phyloP scores from a whole-genome alignment of 2,888 invertebrate genomes.

The Phyto melanocephala region DNA sequence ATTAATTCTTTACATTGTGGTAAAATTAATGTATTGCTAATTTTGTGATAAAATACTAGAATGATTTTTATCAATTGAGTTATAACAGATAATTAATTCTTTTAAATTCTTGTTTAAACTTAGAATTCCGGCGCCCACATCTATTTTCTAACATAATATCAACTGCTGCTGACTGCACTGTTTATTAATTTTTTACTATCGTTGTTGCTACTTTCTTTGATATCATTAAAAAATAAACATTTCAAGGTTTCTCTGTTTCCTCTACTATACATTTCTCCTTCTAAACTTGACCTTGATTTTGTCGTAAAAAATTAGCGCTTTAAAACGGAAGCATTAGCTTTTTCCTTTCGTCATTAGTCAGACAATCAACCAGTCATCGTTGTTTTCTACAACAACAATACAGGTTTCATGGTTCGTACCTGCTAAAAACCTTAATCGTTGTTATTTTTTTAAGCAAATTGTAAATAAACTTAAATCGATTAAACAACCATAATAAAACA shows the following conservation, averaged over 20 bases:
- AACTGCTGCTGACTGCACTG: conserved; percentile 24
- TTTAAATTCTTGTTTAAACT: too few relatives aligned
- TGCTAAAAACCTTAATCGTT: not conserved
- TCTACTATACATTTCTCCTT: not conserved
- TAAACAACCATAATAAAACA: not conserved
- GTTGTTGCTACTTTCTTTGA: not conserved
- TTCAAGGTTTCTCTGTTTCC: conserved; percentile 25
- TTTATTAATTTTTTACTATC: not conserved
- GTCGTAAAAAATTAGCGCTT: conserved; percentile 32
- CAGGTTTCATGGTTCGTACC: too few relatives aligned
- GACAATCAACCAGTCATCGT: not conserved
- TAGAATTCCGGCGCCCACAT: too few relatives aligned
- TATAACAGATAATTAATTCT: too few relatives aligned
- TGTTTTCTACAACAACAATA: conserved; percentile 7
- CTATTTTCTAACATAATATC: conserved; percentile 27
- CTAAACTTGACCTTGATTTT: conserved; percentile 51
- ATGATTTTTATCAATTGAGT: too few relatives aligned
- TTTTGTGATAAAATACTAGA: too few relatives aligned
- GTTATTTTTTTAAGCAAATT: conserved; percentile 25
- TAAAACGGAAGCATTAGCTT: conserved; percentile 33
- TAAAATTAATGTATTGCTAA: not conserved
- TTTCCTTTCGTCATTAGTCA: conserved; percentile 22
- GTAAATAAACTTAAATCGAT: conserved; percentile 61
- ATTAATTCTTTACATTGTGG: too few relatives aligned
- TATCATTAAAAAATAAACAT: conserved; percentile 25